phyloP scores from a whole-genome alignment of 2,113 vertebrate species.

The Macrotis lagotis region DNA sequence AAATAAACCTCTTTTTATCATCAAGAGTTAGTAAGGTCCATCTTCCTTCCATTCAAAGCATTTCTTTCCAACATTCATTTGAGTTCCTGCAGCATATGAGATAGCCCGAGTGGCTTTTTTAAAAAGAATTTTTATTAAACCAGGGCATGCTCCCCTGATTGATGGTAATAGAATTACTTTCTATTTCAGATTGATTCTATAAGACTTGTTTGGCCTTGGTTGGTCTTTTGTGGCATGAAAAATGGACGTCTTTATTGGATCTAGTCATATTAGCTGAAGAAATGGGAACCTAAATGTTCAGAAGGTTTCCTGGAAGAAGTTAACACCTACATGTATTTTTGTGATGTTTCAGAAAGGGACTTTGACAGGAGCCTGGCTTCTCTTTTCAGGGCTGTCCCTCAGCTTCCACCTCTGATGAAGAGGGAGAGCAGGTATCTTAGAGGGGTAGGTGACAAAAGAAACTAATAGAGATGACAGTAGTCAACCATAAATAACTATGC shows the following conservation, averaged over 20 bases:
- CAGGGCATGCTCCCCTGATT: constrained; percentile 19
- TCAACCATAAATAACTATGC: neutral
- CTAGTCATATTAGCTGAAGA: constrained; percentile 40
- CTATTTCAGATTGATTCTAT: constrained; percentile 60
- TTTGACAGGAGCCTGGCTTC: constrained; percentile 32
- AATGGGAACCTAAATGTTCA: constrained; percentile 52
- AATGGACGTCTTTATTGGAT: constrained; percentile 51
- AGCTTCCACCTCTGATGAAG: constrained; percentile 19
- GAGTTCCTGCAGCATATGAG: constrained; percentile 42
- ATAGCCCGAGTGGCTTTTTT: constrained; percentile 29
- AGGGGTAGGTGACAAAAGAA: neutral
- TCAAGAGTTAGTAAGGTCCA: constrained; percentile 8
- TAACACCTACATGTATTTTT: constrained; percentile 55
- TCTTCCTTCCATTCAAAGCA: constrained; percentile 10
- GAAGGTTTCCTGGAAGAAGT: constrained; percentile 52
- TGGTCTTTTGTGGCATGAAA: constrained; percentile 56
- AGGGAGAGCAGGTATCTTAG: neutral
- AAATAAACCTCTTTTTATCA: constrained; percentile 15
- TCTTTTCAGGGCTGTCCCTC: neutral
- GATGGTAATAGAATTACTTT: constrained; percentile 62
- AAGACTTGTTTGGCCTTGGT: constrained; percentile 56
- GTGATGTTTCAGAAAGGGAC: constrained; percentile 30
- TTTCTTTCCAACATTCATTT: constrained; percentile 18
- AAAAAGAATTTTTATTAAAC: constrained; percentile 43
- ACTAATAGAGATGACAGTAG: too few species aligned